These are phyloP conservation scores for Pectinophora gossypiella DNA, from an alignment of 1,140 invertebrate genomes.

Conservation along the genomic window DNA sequence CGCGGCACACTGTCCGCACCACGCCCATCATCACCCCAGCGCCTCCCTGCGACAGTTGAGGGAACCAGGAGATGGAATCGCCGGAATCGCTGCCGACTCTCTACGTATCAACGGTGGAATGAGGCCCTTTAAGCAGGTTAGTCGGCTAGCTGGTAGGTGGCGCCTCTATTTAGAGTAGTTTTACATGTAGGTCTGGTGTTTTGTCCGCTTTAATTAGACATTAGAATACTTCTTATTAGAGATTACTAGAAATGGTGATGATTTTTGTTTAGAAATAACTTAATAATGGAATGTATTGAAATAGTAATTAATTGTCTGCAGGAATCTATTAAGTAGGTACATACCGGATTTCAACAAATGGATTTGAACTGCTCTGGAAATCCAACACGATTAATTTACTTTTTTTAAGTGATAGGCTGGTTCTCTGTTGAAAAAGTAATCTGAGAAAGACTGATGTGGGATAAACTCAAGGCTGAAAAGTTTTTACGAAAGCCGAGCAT, in stretches of 20 bases:
- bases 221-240: background rate
- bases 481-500: background rate
- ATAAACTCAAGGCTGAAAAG: background rate
- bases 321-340: too few species aligned
- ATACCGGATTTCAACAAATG: too few species aligned
- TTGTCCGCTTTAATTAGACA: background rate
- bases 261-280: background rate
- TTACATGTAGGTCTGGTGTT: background rate
- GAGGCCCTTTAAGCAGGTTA: slow-evolving; percentile 96
- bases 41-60: slow-evolving; percentile 89
- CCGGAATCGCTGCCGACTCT: slow-evolving; percentile 98
- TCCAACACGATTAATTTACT: background rate
- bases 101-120: slow-evolving; percentile 97
- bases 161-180: slow-evolving; percentile 20
- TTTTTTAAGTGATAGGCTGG: background rate
- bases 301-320: background rate
- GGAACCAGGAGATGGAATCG: slow-evolving; percentile 90
- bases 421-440: slow-evolving; percentile 5
- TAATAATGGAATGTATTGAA: background rate
- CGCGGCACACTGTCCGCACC: slow-evolving; percentile 77
- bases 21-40: slow-evolving; percentile 79
- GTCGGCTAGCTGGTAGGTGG: slow-evolving; percentile 47
- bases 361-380: background rate
- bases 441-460: background rate
- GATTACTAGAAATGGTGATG: background rate